These are phyloP conservation scores for Penaeus chinensis DNA, from an alignment of 1,140 invertebrate genomes.

Conservation along the genomic window DNA sequence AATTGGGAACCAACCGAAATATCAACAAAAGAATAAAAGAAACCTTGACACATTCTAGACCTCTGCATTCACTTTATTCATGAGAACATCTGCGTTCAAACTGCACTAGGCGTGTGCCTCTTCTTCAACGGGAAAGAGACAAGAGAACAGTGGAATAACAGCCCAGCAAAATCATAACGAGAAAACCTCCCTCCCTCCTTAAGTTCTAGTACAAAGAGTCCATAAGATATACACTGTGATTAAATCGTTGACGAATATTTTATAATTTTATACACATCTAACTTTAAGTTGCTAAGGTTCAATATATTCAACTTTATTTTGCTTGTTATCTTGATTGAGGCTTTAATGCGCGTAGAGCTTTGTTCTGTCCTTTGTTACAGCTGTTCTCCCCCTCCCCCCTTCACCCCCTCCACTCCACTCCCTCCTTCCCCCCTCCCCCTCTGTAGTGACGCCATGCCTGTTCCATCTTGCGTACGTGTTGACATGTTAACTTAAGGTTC, in stretches of 20 bases:
- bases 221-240: constrained; percentile 42
- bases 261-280: constrained; percentile 51
- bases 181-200: not conserved
- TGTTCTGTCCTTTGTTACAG: not conserved
- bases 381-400: not conserved
- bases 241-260: constrained; percentile 42
- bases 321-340: constrained; percentile 14
- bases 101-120: too few species aligned
- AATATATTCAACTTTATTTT: constrained; percentile 30
- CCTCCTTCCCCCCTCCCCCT: not conserved
- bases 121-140: too few species aligned
- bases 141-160: too few species aligned
- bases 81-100: too few species aligned
- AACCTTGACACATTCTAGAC: too few species aligned
- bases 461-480: not conserved
- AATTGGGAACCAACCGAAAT: not conserved
- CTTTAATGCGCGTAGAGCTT: not conserved
- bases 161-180: not conserved
- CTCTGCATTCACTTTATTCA: too few species aligned
- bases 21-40: not conserved
- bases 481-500: too few species aligned
- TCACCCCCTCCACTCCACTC: not conserved
- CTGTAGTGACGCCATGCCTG: not conserved
- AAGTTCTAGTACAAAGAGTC: constrained; percentile 36
- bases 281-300: constrained; percentile 39